These are phyloP conservation scores for Coturnix japonica DNA, from an alignment of 2,113 vertebrate species.

Conservation along the genomic window DNA sequence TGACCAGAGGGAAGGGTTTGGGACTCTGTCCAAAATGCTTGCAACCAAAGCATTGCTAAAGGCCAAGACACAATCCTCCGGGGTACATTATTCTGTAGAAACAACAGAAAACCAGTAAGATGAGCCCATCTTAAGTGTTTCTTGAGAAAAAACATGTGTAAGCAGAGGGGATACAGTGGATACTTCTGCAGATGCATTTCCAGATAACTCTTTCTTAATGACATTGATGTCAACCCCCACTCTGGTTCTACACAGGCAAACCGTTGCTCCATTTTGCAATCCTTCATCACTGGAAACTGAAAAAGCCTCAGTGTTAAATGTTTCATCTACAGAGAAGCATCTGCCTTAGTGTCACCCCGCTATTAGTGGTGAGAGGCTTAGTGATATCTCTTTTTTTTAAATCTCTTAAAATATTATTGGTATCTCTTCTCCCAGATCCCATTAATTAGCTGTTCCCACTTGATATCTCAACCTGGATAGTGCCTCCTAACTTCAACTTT, in stretches of 20 bases:
- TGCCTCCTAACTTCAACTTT: background rate
- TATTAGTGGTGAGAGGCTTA: background rate
- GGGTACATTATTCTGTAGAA: background rate
- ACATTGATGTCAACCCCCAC: background rate
- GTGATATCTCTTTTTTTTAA: background rate
- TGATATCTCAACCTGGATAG: background rate
- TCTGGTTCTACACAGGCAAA: background rate
- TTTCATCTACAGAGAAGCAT: background rate
- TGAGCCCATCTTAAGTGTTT: background rate
- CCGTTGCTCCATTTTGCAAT: background rate
- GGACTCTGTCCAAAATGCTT: background rate
- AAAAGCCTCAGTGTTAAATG: background rate
- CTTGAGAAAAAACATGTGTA: background rate
- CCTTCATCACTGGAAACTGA: background rate
- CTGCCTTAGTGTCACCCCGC: background rate
- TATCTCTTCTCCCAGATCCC: background rate
- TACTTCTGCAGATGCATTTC: background rate
- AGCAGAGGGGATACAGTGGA: background rate
- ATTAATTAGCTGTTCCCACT: background rate
- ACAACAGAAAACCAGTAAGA: background rate
- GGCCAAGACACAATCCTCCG: background rate
- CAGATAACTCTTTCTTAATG: background rate
- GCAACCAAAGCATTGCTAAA: background rate
- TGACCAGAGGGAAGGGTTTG: background rate
- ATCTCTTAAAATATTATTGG: background rate